phyloP scores from a whole-genome alignment of 1,140 invertebrate genomes.

The Pogonomyrmex barbatus region DNA sequence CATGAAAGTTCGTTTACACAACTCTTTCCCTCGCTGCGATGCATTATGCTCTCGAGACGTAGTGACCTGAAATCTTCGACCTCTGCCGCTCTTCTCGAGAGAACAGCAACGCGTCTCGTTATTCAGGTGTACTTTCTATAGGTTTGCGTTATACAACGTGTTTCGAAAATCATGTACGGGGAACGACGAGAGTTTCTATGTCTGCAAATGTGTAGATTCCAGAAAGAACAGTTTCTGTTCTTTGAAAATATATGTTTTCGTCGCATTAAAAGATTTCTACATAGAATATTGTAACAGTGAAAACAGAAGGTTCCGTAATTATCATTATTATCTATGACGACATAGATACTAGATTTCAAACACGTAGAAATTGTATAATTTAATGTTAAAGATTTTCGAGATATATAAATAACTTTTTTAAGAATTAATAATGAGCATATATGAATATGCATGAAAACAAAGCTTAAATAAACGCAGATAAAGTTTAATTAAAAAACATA shows the following conservation, averaged over 20 bases:
- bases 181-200: not conserved
- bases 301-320: not conserved
- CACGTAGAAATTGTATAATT: not conserved
- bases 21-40: constrained; percentile 81
- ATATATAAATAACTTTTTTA: not conserved
- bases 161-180: constrained; percentile 40
- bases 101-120: constrained; percentile 71
- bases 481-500: not conserved
- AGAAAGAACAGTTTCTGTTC: not conserved
- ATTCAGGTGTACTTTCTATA: constrained; percentile 72
- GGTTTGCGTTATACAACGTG: constrained; percentile 68
- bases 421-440: not conserved
- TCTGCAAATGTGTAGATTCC: not conserved
- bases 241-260: not conserved
- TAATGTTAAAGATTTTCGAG: not conserved
- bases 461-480: not conserved
- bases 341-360: not conserved
- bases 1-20: constrained; percentile 83
- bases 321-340: not conserved
- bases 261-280: not conserved
- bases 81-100: constrained; percentile 74
- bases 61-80: constrained; percentile 84
- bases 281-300: not conserved
- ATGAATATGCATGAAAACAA: too few species aligned
- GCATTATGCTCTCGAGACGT: constrained; percentile 85